Base-by-base conservation (phyloP, 1,140 invertebrate genomes). In the Drosophila tristis region DNA sequence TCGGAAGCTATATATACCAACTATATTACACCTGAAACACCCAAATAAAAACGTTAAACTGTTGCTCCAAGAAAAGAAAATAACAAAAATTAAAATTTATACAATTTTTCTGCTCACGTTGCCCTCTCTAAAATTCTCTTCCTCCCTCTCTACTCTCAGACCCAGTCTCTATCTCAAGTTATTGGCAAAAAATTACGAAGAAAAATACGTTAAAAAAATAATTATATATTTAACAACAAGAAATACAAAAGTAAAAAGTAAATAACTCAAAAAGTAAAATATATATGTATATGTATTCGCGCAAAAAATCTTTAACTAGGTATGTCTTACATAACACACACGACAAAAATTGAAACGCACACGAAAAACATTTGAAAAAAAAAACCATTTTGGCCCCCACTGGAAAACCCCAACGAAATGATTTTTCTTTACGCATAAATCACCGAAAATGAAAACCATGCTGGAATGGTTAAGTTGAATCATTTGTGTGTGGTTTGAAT, bases 241-340 rank as follows among this genome's bases (percentile, higher is more conserved):
- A n/a, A n/a, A n/a, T n/a, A n/a, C n/a, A 57, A 74, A 65, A 64
- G 16, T 16, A 63, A 59, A 25, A 5, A 47, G 20, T 59, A 50
- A 48, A n/a, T 44, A 58, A 71, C 47, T 31, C 26, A 79, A 51
- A 59, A 42, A 66, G 49, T 67, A 25, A 42, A 66, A 47, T 67
- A 74, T 45, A 73, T 13, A 47, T 81, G 73, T 65, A 80, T 82
- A 47, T 81, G 73, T 65, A 80, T 82, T 84, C 75, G 84, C 84
- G 80, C 84, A 89, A 89, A 89, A 91, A 91, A 91, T 91, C 89
- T 91, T 91, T 91, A 70, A 81, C 78, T 91, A 86, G 89, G 89
- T 91, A 91, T 91, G 89, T 80, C 80, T 72, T 74, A 75, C 54
- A 71, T 47, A 61, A 62, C 16, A 62, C 29, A 43, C 15, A 55